Conservation (phyloP, 1,140 invertebrate species). For the Lithobius niger region DNA sequence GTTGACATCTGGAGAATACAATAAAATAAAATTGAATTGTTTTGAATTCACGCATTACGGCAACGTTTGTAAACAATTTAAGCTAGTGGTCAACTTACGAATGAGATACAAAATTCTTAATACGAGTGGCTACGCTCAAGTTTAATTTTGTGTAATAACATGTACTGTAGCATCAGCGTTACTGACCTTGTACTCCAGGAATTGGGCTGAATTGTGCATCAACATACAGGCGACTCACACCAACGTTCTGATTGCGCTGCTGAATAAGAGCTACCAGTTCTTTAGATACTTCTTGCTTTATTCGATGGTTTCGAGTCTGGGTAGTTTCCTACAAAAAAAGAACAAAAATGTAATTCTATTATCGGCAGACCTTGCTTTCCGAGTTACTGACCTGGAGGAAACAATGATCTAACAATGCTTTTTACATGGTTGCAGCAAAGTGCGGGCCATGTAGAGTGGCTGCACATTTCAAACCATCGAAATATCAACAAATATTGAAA, state of each 20-base stretch:
- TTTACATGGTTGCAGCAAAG: too few relatives aligned
- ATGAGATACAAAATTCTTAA: too few relatives aligned
- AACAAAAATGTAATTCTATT: background rate
- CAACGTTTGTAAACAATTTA: background rate
- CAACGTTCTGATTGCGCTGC: conserved; percentile 66
- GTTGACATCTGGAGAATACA: conserved; percentile 55
- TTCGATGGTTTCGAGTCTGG: conserved; percentile 42
- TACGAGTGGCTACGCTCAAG: too few relatives aligned
- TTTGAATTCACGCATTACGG: background rate
- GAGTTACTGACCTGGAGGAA: too few relatives aligned
- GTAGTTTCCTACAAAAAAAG: conserved; percentile 37
- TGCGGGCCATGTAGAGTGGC: too few relatives aligned
- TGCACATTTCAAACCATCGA: too few relatives aligned
- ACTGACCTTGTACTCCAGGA: conserved; percentile 46
- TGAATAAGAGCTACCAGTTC: conserved; percentile 72
- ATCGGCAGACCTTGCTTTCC: too few relatives aligned
- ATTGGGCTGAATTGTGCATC: conserved; percentile 60
- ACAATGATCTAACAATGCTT: too few relatives aligned
- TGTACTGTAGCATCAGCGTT: background rate
- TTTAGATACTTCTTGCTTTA: conserved; percentile 60
- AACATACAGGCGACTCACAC: conserved; percentile 66
- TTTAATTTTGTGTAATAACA: too few relatives aligned
- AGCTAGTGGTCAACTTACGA: background rate
- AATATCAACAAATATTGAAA: too few relatives aligned
- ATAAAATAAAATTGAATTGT: background rate